phyloP scores from a whole-genome alignment of 2,888 invertebrate genomes.

The Drosophila bunnanda region DNA sequence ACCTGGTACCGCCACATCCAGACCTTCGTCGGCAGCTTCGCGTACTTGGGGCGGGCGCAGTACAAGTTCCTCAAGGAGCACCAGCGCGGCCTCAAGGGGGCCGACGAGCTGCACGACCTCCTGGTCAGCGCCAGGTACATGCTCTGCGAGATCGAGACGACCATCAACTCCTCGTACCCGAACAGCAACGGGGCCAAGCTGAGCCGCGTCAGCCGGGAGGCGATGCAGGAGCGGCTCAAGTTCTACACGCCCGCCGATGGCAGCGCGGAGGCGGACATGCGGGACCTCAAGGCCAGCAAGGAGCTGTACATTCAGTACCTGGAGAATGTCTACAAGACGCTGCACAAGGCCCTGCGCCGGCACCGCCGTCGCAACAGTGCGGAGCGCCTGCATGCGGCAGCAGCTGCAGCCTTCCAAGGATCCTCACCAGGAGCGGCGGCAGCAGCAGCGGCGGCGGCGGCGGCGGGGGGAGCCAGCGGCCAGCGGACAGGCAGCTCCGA shows the following conservation, averaged over 20 bases:
- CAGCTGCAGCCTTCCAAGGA: background rate
- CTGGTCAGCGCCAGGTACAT: constrained; percentile 75
- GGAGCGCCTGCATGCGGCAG: constrained; percentile 33
- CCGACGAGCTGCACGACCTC: constrained; percentile 72
- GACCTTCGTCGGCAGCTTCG: constrained; percentile 81
- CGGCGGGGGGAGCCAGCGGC: background rate
- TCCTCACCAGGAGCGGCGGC: background rate
- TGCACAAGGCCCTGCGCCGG: constrained; percentile 43
- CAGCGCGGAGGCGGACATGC: constrained; percentile 39
- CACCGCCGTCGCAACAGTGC: constrained; percentile 38
- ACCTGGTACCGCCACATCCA: constrained; percentile 82
- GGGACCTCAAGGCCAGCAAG: constrained; percentile 77
- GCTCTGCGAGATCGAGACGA: constrained; percentile 82
- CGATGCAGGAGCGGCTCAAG: constrained; percentile 62
- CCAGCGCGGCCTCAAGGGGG: constrained; percentile 49
- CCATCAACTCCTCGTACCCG: constrained; percentile 79
- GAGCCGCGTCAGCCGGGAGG: constrained; percentile 48
- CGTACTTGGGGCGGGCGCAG: constrained; percentile 75
- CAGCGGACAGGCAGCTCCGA: constrained; percentile 35
- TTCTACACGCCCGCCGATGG: constrained; percentile 70
- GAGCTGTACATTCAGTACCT: constrained; percentile 71
- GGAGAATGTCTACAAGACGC: constrained; percentile 60
- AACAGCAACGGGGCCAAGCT: constrained; percentile 60
- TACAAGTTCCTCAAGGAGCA: constrained; percentile 68
- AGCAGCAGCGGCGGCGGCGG: background rate